Base-by-base conservation (phyloP, 2,888 invertebrate genomes). In the Aspidiotus rigidus region DNA sequence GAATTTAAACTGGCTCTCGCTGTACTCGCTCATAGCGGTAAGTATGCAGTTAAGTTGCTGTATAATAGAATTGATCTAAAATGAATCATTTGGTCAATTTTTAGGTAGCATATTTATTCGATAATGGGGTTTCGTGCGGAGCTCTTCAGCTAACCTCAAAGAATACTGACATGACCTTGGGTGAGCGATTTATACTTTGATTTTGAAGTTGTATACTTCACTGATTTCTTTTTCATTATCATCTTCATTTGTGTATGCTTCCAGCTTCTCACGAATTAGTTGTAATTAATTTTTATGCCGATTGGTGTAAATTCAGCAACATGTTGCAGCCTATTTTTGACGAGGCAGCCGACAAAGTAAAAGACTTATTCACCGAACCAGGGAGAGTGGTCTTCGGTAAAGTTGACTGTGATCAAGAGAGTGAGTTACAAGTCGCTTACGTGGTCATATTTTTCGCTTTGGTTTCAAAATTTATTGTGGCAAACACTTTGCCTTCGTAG, bases 251-350 rank as follows among this genome's bases (percentile, higher is more conserved):
- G 28, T 28, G 28, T 28, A 28, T 28, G 28, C 28, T 28, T 88
- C 73, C 83, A 95, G 96, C 90, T 72, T 87, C 89, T 71, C 93
- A 95, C 84, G 97, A 99, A 82, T 81, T 99, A 79, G 96, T 98
- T 72, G 91, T 99, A 80, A 86, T 99, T 72, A 99, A 99, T 81
- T 99, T 99, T 80, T 99, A 98, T 81, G 99, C 99, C 42, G 97
- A 99, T 78, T 99, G 99, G 99, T 99, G 99, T 81, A 87, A 93
- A 76, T 99, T 98, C 82, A 98, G 98, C 81, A 97, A 93, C 79
- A 86, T 95, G 81, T 81, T 99, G 77, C 90, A 91, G 79, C 99
- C 99, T 11, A 88, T 97, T 76, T 99, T 95, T 80, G 93, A 95
- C 78, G 95, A 97, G 79, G 93, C 97, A 55, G 90, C 96, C 10